Base-by-base conservation (phyloP, 2,888 invertebrate genomes). In the Drosophila engyochracea region DNA sequence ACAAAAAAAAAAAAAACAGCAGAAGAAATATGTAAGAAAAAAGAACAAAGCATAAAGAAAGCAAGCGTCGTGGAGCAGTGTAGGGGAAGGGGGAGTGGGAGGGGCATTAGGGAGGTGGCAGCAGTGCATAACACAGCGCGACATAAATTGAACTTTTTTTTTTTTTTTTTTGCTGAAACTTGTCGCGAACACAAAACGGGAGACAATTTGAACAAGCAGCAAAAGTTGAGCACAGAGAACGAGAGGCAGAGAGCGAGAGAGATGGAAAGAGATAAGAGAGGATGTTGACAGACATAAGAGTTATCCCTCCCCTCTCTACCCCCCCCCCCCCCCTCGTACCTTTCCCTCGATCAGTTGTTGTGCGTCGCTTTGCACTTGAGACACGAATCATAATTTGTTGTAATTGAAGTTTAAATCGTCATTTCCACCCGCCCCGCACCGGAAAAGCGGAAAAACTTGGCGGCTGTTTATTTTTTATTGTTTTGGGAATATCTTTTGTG, bases 81-180 rank as follows among this genome's bases (percentile, higher is more conserved):
- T 47, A 54, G 49, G 16, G 37, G 28, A 30, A 16, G 49, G 31
- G 19, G 5, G 9, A 9, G 3, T n/a, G 57, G 9, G 30, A 7
- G 37, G 39, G 22, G 37, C 37, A 37, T 16, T 16, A 16, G 39
- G 19, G 39, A n/a, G 39, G n/a, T 41, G 25, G 47, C 25, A 25
- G 47, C 47, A 65, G 65, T 82, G 85, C 85, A 85, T 67, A 77
- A 80, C 84, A 84, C 89, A 85, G 82, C 72, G 82, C 85, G 78
- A 82, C 83, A 83, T 86, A 88, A 86, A 90, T 90, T 86, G 81
- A 86, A 88, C 89, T 90, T 81, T 86, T 89, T 87, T 85, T 88
- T 31, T 87, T 84, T 89, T 89, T 89, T 83, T 88, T 90, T 89
- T 76, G 72, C 82, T 76, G 33, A 70, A 81, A 76, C 79, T 82